These are phyloP conservation scores for Hydropotes inermis DNA, from an alignment of 2,113 vertebrate species.

Conservation along the genomic window DNA sequence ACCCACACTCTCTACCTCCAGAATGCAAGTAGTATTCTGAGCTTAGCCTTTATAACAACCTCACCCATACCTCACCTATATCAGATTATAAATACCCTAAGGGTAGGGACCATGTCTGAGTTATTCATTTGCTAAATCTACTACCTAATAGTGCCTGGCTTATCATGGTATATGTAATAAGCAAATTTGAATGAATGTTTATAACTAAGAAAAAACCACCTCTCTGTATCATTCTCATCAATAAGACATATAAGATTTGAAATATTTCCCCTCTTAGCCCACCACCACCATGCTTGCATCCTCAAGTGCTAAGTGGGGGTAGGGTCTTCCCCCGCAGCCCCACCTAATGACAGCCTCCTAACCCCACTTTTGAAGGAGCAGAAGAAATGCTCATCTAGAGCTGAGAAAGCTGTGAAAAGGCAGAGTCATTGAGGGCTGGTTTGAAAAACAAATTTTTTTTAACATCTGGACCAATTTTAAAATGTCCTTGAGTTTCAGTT, in stretches of 20 bases:
- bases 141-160: neutral
- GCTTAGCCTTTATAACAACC: neutral
- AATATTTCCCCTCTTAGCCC: neutral
- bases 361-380: neutral
- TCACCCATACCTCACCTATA: neutral
- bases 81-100: neutral
- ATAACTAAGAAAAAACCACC: neutral
- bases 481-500: neutral
- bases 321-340: neutral
- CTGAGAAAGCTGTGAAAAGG: neutral
- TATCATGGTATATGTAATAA: neutral
- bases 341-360: neutral
- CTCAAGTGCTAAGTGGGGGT: neutral
- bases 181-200: neutral
- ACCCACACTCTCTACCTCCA: neutral
- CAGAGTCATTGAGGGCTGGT: neutral
- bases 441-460: neutral
- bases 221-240: neutral
- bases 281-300: neutral
- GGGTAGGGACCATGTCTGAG: neutral
- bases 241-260: neutral
- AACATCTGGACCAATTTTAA: constrained; percentile 36
- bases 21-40: neutral
- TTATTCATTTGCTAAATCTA: neutral
- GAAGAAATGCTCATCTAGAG: neutral